A percentile compares a stretch with the other conserved stretches of the same genome.
These are phyloP conservation scores for Theristus sp. DNA, from an alignment of 2,888 invertebrate species.

Conservation along the genomic window DNA sequence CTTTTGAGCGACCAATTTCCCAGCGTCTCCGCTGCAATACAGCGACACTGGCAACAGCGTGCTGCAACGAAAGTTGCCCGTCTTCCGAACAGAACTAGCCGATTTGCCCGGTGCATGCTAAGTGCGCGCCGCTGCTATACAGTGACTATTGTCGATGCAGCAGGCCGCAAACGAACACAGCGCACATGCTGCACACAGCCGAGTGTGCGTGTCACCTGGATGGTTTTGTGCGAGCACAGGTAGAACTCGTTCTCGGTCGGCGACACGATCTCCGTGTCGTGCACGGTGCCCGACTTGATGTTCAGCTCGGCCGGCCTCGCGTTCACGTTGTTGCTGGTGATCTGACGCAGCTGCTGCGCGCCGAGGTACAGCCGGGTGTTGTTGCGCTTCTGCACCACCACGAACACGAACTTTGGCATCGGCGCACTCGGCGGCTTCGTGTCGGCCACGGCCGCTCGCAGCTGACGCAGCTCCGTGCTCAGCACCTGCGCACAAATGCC, in stretches of 20 bases:
- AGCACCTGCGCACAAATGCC: too few species aligned
- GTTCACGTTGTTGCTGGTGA: too few species aligned
- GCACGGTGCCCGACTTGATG: neutral
- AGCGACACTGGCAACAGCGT: neutral
- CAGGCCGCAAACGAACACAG: too few species aligned
- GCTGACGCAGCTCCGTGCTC: neutral
- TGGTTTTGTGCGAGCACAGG: neutral
- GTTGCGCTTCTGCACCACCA: neutral
- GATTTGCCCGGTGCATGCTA: too few species aligned
- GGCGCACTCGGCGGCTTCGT: neutral
- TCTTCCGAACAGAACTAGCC: too few species aligned
- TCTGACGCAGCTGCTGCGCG: neutral
- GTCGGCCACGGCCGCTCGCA: neutral
- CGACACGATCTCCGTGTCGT: neutral
- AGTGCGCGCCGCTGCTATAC: too few species aligned
- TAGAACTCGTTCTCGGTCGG: neutral
- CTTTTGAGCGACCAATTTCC: neutral
- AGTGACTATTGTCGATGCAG: too few species aligned
- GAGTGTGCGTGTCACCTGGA: too few species aligned
- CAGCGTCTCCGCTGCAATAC: neutral
- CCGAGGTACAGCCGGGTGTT: neutral
- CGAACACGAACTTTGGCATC: neutral
- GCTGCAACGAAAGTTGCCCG: too few species aligned
- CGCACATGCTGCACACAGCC: too few species aligned
- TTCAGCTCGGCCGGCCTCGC: neutral